These are phyloP conservation scores for Uromys caudimaculatus DNA, from an alignment of 2,797 vertebrate species.

Conservation along the genomic window DNA sequence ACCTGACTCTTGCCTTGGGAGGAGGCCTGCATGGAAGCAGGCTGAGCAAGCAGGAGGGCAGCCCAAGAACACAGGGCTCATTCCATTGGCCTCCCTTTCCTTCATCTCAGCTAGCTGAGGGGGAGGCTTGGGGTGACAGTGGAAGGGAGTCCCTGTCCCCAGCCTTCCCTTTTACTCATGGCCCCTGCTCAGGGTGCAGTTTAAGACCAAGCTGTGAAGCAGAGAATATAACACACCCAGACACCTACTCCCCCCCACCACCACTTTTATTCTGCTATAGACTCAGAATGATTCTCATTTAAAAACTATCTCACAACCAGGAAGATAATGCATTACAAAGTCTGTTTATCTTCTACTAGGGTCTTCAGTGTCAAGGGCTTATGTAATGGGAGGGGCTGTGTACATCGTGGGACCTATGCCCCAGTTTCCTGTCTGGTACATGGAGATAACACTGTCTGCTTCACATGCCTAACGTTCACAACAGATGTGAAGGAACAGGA, in stretches of 20 bases:
- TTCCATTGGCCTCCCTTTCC: too few relatives aligned
- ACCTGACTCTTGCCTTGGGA: not conserved
- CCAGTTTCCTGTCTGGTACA: not conserved
- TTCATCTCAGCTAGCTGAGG: not conserved
- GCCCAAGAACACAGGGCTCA: not conserved
- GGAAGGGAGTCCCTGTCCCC: not conserved
- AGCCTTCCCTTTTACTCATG: too few relatives aligned
- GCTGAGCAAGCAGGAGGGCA: not conserved
- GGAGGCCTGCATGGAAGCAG: not conserved
- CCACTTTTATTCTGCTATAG: fast-evolving
- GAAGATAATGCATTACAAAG: not conserved
- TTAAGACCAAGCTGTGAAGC: not conserved
- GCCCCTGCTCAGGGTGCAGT: not conserved
- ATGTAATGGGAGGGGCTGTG: not conserved
- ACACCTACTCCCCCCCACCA: not conserved
- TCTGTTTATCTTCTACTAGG: not conserved
- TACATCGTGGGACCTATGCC: not conserved
- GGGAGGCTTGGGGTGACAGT: not conserved
- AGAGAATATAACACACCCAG: fast-evolving
- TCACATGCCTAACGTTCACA: fast-evolving
- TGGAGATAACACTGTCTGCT: not conserved
- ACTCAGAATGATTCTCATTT: not conserved
- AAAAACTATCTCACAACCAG: not conserved
- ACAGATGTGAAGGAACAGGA: not conserved
- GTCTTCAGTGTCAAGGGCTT: not conserved